Conservation (phyloP, 2,797 vertebrate genomes). For the Pyrocephalus nanus region DNA sequence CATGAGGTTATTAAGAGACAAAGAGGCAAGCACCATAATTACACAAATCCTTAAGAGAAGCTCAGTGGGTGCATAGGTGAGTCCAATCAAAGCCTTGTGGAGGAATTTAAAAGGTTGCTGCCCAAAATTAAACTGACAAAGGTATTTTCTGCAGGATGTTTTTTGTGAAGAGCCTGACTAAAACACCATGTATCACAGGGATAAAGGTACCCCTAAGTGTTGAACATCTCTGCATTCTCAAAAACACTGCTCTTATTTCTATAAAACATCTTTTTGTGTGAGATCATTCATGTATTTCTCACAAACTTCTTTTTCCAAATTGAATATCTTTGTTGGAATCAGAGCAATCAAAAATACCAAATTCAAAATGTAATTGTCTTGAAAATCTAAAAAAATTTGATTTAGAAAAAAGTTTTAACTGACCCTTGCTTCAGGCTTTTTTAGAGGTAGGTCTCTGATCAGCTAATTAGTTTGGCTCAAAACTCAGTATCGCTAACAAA, state of each 20-base stretch:
- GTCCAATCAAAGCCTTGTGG: not conserved
- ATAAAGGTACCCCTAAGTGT: not conserved
- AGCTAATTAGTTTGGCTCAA: not conserved
- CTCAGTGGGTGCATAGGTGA: not conserved
- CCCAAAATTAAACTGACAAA: not conserved
- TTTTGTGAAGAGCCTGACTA: not conserved
- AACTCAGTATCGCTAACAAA: not conserved
- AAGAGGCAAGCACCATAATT: not conserved
- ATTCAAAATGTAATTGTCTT: not conserved
- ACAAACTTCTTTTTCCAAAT: not conserved
- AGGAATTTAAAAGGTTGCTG: not conserved
- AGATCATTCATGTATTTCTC: not conserved
- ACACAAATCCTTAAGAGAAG: not conserved
- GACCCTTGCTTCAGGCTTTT: not conserved
- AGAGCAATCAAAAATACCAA: not conserved
- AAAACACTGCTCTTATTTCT: not conserved
- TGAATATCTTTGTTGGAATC: not conserved
- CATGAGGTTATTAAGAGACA: not conserved
- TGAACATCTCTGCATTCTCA: not conserved
- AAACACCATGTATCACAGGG: not conserved
- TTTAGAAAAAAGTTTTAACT: not conserved
- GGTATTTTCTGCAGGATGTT: not conserved
- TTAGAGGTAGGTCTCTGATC: not conserved
- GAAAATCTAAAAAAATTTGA: not conserved
- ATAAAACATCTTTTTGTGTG: not conserved